These are phyloP conservation scores for Octopus sinensis DNA, from an alignment of 1,140 invertebrate species.

Conservation along the genomic window DNA sequence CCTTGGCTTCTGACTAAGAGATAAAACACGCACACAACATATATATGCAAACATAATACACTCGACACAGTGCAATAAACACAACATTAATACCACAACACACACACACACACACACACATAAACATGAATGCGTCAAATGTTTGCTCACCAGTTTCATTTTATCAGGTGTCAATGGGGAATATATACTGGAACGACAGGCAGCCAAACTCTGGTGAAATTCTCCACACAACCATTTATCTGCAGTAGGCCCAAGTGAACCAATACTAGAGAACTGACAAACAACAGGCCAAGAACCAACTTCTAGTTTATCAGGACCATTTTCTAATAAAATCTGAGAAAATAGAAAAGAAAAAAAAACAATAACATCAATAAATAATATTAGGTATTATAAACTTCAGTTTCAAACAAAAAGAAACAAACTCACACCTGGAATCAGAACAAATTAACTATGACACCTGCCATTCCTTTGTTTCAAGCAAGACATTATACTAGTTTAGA, in stretches of 20 bases:
- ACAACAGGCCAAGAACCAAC: conserved; percentile 67
- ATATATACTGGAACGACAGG: conserved; percentile 29
- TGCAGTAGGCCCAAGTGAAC: conserved; percentile 72
- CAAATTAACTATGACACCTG: too few species aligned
- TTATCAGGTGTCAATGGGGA: conserved; percentile 22
- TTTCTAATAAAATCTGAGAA: conserved; percentile 49
- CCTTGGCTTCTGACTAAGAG: too few species aligned
- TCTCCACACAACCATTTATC: conserved; percentile 71
- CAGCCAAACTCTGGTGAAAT: conserved; percentile 64
- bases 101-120: too few species aligned
- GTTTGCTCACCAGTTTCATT: background rate
- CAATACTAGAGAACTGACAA: conserved; percentile 87
- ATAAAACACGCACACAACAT: too few species aligned
- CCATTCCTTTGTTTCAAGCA: too few species aligned
- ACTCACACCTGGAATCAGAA: background rate
- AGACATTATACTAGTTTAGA: too few species aligned
- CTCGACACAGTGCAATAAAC: too few species aligned
- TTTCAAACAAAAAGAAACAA: background rate
- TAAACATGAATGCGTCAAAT: too few species aligned
- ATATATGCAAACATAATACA: too few species aligned
- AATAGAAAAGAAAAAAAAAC: conserved; percentile 8
- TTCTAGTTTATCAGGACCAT: conserved; percentile 40
- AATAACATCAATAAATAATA: background rate
- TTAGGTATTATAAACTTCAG: background rate
- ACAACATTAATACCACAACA: too few species aligned